Conservation (phyloP, 2,888 invertebrate genomes). For the Amblyteles armatorius region DNA sequence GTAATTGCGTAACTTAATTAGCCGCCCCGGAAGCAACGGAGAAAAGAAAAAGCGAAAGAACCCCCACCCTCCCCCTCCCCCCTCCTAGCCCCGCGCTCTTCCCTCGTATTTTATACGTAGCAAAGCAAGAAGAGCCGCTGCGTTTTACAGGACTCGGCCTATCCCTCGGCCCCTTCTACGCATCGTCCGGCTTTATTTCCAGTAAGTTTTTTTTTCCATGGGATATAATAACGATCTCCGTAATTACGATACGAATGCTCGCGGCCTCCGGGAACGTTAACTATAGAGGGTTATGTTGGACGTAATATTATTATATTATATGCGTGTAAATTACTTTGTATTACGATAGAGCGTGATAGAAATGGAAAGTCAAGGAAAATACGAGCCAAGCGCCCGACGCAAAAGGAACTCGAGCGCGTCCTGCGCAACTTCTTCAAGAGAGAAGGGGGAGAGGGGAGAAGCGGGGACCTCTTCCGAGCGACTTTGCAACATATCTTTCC, state of each 20-base stretch:
- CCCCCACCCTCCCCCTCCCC: not conserved
- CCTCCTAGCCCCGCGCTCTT: not conserved
- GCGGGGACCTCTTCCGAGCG: conserved; percentile 56
- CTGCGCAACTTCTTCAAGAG: conserved; percentile 73
- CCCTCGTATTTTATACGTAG: conserved; percentile 7
- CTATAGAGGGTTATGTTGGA: conserved; percentile 73
- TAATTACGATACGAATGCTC: conserved; percentile 72
- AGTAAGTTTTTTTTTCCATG: conserved; percentile 70
- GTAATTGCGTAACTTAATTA: conserved; percentile 73
- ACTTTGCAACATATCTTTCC: conserved; percentile 73
- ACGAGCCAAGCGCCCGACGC: conserved; percentile 5
- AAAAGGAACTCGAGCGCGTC: conserved; percentile 61
- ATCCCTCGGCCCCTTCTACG: not conserved
- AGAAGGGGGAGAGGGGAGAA: conserved; percentile 28
- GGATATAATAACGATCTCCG: conserved; percentile 71
- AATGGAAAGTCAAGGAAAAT: conserved; percentile 80
- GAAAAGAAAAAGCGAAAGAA: conserved; percentile 2
- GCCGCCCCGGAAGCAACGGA: conserved; percentile 53
- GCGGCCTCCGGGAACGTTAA: conserved; percentile 18
- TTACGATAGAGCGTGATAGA: conserved; percentile 69
- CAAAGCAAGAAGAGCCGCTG: conserved; percentile 22
- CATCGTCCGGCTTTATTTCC: conserved; percentile 43
- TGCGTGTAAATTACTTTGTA: not conserved
- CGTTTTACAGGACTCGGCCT: conserved; percentile 24
- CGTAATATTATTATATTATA: conserved; percentile 46